Conservation (phyloP, 2,113 vertebrate species). For the Solenodon paradoxus region DNA sequence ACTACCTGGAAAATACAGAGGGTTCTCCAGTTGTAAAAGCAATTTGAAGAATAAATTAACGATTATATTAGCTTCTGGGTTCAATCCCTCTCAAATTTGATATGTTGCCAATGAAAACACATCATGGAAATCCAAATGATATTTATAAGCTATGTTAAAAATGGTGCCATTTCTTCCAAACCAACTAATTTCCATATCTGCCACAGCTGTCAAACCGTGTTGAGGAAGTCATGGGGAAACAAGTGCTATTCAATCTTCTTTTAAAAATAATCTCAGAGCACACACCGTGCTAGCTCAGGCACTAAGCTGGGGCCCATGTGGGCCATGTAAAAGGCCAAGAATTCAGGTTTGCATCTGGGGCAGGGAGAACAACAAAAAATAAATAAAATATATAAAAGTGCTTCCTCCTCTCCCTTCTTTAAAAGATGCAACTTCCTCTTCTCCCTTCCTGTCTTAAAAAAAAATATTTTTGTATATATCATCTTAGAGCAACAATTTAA, state of each 20-base stretch:
- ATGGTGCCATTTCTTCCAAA: not conserved
- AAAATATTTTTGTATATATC: no score
- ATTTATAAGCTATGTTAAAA: not conserved
- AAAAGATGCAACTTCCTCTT: no score
- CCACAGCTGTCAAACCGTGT: not conserved
- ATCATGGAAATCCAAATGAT: not conserved
- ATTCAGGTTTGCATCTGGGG: no score
- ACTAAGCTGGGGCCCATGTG: no score
- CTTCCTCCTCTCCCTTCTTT: no score
- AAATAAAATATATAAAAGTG: no score
- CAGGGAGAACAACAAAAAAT: no score
- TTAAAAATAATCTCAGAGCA: conserved; percentile 42
- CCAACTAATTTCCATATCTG: not conserved
- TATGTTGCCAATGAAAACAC: not conserved
- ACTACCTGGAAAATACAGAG: conserved; percentile 85
- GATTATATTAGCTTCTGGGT: not conserved
- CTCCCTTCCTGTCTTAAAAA: not conserved
- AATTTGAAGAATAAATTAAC: not conserved
- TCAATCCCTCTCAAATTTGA: not conserved
- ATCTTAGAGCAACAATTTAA: not conserved
- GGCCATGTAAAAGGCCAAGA: no score
- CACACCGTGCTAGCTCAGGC: no score
- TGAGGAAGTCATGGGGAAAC: conserved; percentile 10
- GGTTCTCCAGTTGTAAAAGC: conserved; percentile 9
- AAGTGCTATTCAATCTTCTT: not conserved